phyloP scores from a whole-genome alignment of 35 echinoderm and acorn worm species.

The Eucidaris tribuloides region DNA sequence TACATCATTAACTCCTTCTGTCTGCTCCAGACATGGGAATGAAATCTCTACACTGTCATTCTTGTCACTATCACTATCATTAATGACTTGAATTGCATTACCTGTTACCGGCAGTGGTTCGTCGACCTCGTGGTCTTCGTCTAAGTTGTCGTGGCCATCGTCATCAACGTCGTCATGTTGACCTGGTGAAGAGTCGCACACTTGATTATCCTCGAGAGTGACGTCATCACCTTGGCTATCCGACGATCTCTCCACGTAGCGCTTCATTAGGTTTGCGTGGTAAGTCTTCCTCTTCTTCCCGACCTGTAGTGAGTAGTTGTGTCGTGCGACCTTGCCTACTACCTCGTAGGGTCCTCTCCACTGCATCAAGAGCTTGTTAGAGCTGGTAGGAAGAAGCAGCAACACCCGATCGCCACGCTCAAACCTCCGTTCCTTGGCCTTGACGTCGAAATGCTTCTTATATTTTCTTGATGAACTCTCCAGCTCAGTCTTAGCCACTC shows the following conservation, averaged over 20 bases:
- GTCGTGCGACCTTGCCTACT: background rate
- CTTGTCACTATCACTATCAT: too few relatives aligned
- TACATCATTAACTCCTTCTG: background rate
- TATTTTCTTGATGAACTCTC: background rate
- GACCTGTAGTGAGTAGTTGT: background rate
- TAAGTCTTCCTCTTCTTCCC: background rate
- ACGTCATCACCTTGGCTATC: too few relatives aligned
- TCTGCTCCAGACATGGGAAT: background rate
- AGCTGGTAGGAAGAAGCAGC: background rate
- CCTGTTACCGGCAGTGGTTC: too few relatives aligned
- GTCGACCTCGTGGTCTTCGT: too few relatives aligned
- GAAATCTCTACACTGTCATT: slow-evolving; percentile 8
- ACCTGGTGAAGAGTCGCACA: too few relatives aligned
- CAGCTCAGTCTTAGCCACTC: background rate
- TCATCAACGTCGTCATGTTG: too few relatives aligned
- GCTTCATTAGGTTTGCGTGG: background rate
- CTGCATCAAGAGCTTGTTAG: background rate
- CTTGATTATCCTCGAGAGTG: too few relatives aligned
- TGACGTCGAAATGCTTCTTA: background rate
- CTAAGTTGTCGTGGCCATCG: too few relatives aligned
- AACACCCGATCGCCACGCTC: background rate
- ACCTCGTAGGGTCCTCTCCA: background rate
- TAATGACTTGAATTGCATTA: too few relatives aligned
- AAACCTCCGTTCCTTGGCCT: background rate
- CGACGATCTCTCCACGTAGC: background rate